Evolutionary conservation across 2,113 vertebrate genomes (phyloP), one percentile per base, ranked within the genome.

Genomic region (Galeopterus variegatus): DNA sequence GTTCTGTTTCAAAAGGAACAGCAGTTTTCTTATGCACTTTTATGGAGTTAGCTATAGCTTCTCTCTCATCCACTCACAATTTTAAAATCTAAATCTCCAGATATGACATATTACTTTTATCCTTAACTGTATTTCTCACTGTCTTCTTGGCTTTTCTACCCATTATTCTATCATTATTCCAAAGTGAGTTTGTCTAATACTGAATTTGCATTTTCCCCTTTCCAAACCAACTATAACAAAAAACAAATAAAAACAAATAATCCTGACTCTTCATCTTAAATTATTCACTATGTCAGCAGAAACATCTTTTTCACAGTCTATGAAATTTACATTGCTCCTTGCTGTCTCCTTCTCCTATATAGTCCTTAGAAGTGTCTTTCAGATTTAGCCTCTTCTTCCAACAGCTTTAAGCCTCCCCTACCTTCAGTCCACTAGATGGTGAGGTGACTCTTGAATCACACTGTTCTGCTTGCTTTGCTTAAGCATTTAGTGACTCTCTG

Each of bases 361-460:
- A 60, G 19, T 70, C 64, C 33, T 81, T 96, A 69, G 65, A 80
- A 67, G 31, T 70, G 17, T 79, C n/a, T 67, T 97, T 93, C 54
- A 85, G 65, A 81, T 67, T 94, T 52, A 81, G 12, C 60, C 8
- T n/a, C 73, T 85, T 31, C 26, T 85, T 75, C 24, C 31, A 18
- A 52, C 1, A 80, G 12, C 62, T n/a, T 72, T 70, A 56, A 87
- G 33, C n/a, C 21, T 60, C 15, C n/a, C 56, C 18, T 36, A 52
- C 21, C 14, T 84, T 50, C 36, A 93, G 0, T 67, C 48, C 79
- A 77, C 94, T 72, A 88, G 65, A 24, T 0, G 41, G 80, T 72
- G 48, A 95, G 60, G n/a, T 33, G 41, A 41, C 81, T n/a, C 52
- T 83, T 24, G 33, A 96, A 95, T n/a, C 24, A 45, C 0, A 23